Conservation (phyloP, 2,888 invertebrate genomes). For the Oligia fasciuncula region DNA sequence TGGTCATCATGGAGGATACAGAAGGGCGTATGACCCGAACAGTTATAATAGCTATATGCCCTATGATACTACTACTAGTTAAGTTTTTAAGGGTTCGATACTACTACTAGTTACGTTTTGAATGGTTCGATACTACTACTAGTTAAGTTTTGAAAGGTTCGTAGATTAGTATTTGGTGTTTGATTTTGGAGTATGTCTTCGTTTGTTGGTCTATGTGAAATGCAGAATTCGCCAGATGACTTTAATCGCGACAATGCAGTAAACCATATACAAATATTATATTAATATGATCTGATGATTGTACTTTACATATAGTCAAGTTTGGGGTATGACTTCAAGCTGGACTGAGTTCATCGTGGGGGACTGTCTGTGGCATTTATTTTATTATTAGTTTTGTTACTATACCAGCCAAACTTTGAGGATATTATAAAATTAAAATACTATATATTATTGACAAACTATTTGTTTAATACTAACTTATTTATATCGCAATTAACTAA, state of each 20-base stretch:
- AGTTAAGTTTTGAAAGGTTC: neutral
- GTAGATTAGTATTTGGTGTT: conserved; percentile 22
- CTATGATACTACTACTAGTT: conserved; percentile 79
- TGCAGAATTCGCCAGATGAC: neutral
- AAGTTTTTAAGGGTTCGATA: conserved; percentile 17
- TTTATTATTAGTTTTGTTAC: neutral
- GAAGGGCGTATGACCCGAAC: conserved; percentile 87
- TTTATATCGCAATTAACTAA: conserved; percentile 34
- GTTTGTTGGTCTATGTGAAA: neutral
- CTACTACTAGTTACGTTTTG: too few relatives aligned
- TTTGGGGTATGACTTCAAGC: neutral
- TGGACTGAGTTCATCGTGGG: neutral
- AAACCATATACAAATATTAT: neutral
- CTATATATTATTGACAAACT: conserved; percentile 33
- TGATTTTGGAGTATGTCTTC: neutral
- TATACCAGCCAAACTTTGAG: neutral
- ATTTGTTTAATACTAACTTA: conserved; percentile 6
- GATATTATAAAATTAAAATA: conserved; percentile 8
- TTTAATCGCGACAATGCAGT: neutral
- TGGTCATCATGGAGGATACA: conserved; percentile 89
- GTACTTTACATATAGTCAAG: too few relatives aligned
- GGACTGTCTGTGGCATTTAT: conserved; percentile 16
- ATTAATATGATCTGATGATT: neutral
- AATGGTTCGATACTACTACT: too few relatives aligned
- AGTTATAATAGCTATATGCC: conserved; percentile 85